Evolutionary conservation across 2,888 invertebrate species (phyloP).

Genomic region (Beris chalybata): DNA sequence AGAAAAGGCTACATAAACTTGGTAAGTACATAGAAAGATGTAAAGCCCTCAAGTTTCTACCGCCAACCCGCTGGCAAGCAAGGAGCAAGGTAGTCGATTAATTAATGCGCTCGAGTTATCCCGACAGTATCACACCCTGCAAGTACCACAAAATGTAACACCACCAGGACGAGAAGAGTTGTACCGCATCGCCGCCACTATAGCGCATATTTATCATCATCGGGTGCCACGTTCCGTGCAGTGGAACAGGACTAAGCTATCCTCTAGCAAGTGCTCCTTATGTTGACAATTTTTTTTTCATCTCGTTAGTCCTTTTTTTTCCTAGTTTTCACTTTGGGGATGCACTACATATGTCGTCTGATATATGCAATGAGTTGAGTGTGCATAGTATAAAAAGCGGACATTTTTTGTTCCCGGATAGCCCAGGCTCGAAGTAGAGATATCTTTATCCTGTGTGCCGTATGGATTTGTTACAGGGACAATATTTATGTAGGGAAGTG

Average conservation of each 20-base stretch:
- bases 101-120: slow-evolving; percentile 20
- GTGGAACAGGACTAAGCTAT: neutral
- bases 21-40: neutral
- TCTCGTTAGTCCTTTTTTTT: neutral
- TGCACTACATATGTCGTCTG: slow-evolving; percentile 18
- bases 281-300: slow-evolving; percentile 13
- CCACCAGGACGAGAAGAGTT: neutral
- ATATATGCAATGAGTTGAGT: slow-evolving; percentile 19
- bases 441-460: slow-evolving; percentile 16
- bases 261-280: slow-evolving; percentile 1
- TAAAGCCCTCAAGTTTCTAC: neutral
- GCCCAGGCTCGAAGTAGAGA: neutral
- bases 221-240: slow-evolving; percentile 6
- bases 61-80: slow-evolving; percentile 5
- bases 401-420: slow-evolving; percentile 6
- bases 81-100: slow-evolving; percentile 26
- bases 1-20: slow-evolving; percentile 13
- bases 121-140: slow-evolving; percentile 2
- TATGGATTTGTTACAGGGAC: slow-evolving; percentile 17
- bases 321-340: slow-evolving; percentile 12
- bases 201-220: slow-evolving; percentile 23
- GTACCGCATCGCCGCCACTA: neutral
- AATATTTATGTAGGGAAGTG: slow-evolving; percentile 15
- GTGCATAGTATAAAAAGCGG: slow-evolving; percentile 14
- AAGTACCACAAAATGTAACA: neutral